Base-by-base conservation (phyloP, 2,797 vertebrate species). In the Loriculus beryllinus region DNA sequence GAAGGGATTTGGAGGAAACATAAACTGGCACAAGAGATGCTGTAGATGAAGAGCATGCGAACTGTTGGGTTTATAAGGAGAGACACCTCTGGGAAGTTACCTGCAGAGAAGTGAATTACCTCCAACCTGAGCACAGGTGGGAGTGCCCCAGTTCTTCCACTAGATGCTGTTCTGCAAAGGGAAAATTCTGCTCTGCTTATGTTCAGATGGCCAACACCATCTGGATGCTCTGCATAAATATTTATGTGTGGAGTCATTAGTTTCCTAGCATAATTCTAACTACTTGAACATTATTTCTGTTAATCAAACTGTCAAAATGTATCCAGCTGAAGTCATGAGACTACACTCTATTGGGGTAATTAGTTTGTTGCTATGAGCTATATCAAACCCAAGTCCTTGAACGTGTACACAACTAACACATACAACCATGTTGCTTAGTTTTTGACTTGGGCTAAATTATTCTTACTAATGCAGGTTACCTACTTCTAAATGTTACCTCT, bases 401-500 rank as follows among this genome's bases (percentile, higher is more conserved):
- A 54, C 9, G 25, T 45, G 35, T 87, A 67, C 17, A 29, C 78
- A 92, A 76, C 40, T 64, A 79, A 86, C 56, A 39, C 45, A 63
- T n/a, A 31, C 21, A 74, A 54, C 52, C 21, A 39, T 40, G 68
- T 79, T 21, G 19, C 52, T 86, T 60, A 45, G 72, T 15, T 81
- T 88, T 86, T 63, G 37, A 83, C 43, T 54, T 70, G 93, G 42
- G 37, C 23, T 76, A 82, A 72, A 33, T 45, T 48, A 80, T 35
- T 65, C 21, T 59, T 86, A 63, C 42, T 90, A 75, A 86, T 42
- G 39, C 37, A 87, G 42, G 43, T 62, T 94, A 39, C 59, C 59
- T 92, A 82, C 57, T 91, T 92, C 70, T 92, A 93, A 72, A 20
- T 77, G 52, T 29, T 29, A 72, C 69, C 86, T 33, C 31, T 95